These are phyloP conservation scores for Hermetia illucens DNA, from an alignment of 1,140 invertebrate species.

Conservation along the genomic window DNA sequence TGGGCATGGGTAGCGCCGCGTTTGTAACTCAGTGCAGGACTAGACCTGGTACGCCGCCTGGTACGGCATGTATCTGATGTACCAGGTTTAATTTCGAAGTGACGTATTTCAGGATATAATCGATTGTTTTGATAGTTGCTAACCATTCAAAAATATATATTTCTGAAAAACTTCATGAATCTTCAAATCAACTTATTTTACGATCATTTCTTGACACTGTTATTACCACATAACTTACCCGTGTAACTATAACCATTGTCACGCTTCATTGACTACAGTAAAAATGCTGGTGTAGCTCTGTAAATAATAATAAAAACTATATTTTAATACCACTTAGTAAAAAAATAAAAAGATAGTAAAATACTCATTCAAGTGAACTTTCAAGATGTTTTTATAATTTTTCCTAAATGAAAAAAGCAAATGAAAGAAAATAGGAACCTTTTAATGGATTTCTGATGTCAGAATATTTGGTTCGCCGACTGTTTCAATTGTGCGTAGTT, in stretches of 20 bases:
- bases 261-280: conserved; percentile 26
- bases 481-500: too few species aligned
- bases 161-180: neutral
- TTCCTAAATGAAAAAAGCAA: too few species aligned
- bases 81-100: neutral
- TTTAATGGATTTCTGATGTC: too few species aligned
- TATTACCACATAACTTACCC: too few species aligned
- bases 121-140: neutral
- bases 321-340: too few species aligned
- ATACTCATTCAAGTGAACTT: too few species aligned
- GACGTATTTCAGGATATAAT: neutral
- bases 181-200: neutral
- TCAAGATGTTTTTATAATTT: too few species aligned
- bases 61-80: neutral
- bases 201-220: conserved; percentile 1
- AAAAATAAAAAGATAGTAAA: too few species aligned
- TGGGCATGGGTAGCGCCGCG: too few species aligned
- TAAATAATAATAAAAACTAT: neutral
- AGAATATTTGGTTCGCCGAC: too few species aligned
- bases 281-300: neutral
- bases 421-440: too few species aligned
- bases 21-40: too few species aligned
- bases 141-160: neutral
- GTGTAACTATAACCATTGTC: conserved; percentile 31
- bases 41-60: neutral